Evolutionary conservation across 2,888 invertebrate genomes (phyloP), one percentile per base, ranked within the genome.

Genomic region (Heliconius sara): DNA sequence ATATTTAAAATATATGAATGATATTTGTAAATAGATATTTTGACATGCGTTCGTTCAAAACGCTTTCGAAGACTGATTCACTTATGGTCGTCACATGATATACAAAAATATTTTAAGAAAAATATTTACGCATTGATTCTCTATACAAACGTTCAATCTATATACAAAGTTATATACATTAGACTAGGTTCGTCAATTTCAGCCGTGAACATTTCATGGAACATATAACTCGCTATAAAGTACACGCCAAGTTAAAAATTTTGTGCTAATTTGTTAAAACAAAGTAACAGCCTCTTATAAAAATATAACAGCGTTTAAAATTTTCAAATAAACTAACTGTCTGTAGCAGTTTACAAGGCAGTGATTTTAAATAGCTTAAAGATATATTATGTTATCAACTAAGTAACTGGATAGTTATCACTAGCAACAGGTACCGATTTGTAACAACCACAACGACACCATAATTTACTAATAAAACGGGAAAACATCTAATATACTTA

Each of bases 71-170:
- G 73, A 70, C 66, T 72, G 27, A 74, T 77, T 76, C 43, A 75
- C 71, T 78, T 81, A 77, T 86, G 86, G 86, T 88, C 87, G 85
- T 85, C 85, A 85, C 81, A 85, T 84, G 82, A 84, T 87, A 88
- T 93, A 94, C 90, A 94, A 94, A 94, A 93, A 93, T 93, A 93
- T 88, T 88, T 90, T 84, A 88, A 91, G 89, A 92, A 93, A 94
- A 93, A 93, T 94, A 94, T 93, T 87, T 89, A 85, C 86, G 86
- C 84, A 86, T 79, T 79, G 83, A 87, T 89, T 93, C 92, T 94
- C 92, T 93, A 91, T 93, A 94, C 92, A 93, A 88, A 89, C 88
- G 86, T 86, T 86, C 85, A 87, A 82, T 85, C 86, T 91, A 93
- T 93, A 88, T 93, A 93, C 92, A 93, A 78, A 76, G 80, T 84